Evolutionary conservation across 2,888 invertebrate species (phyloP), one percentile per base, ranked within the genome.

Genomic region (Nineta flava): DNA sequence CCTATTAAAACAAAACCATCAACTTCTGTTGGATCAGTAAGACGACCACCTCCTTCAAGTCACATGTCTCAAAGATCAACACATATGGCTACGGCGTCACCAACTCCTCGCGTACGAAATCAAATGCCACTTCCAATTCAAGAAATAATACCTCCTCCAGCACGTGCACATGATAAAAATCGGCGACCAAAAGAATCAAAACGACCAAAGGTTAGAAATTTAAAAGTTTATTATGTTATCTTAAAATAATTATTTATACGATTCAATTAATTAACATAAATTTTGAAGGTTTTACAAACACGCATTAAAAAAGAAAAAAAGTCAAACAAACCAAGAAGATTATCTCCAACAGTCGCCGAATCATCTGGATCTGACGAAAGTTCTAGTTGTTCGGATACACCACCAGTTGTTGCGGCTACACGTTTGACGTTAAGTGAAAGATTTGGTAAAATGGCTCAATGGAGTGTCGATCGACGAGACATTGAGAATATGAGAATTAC

Each of bases 401-500:
- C 78, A 1, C 78, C 79, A 17, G 77, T 78, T 47, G 79, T 75
- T 19, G 73, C 75, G 4, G 74, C 75, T 2, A 75, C 75, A 35
- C 66, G 65, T 9, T 68, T 91, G 60, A 88, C 88, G 1, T 70
- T 91, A 12, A 90, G 88, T 0, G 90, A 91, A 66, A 75, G 86
- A 17, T 91, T 91, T 67, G 90, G 90, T 54, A 90, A 90, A 72
- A 87, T 91, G 80, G 90, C 90, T 17, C 90, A 90, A 61, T 88
- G 88, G 87, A 86, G 86, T 53, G 83, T 85, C 3, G 88, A 88
- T 65, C 74, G 90, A 10, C 76, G 83, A n/a, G 83, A 87, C 48
- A 81, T 88, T 62, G 87, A 87, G 66, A 87, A 87, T 61, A 87
- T 87, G 83, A 74, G 84, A 50, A 88, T 87, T 56, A 87, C 90